Evolutionary conservation across 2,113 vertebrate genomes (phyloP).

Genomic region (Cynopterus brachyotis): DNA sequence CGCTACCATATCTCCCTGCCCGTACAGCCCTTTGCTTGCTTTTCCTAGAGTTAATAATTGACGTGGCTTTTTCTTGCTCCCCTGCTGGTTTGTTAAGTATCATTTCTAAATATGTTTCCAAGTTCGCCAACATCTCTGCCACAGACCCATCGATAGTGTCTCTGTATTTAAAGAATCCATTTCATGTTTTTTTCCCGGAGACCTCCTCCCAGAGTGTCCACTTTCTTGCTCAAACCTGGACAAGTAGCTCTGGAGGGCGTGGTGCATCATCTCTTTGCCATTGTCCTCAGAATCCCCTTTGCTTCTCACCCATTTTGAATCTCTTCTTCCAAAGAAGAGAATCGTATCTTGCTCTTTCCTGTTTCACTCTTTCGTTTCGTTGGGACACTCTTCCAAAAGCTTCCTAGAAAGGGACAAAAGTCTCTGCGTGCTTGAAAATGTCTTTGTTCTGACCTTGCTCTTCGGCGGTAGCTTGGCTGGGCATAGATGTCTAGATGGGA

Average conservation of each 20-base stretch:
- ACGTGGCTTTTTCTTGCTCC: not conserved
- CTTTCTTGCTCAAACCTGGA: not conserved
- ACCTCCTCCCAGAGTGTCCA: not conserved
- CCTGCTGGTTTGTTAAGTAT: not conserved
- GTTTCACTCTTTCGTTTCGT: not conserved
- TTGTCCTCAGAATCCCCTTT: not conserved
- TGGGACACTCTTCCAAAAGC: not conserved
- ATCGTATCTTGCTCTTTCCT: not conserved
- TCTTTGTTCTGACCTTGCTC: not conserved
- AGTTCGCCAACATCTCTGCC: not conserved
- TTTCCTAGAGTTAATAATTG: conserved; percentile 12
- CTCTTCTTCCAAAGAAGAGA: not conserved
- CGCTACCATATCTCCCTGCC: not conserved
- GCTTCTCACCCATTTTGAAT: not conserved
- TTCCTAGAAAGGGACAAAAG: not conserved
- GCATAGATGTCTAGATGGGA: not conserved
- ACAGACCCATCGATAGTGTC: not conserved
- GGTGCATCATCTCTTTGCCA: not conserved
- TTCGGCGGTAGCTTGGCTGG: not conserved
- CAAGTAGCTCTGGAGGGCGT: not conserved
- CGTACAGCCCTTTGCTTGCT: not conserved
- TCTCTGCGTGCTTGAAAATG: not conserved
- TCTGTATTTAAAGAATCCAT: not conserved
- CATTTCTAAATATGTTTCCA: conserved; percentile 4
- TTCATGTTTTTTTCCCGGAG: not conserved